Evolutionary conservation across 2,113 vertebrate genomes (phyloP), one percentile per base, ranked within the genome.

Genomic region (Taxidea taxus): DNA sequence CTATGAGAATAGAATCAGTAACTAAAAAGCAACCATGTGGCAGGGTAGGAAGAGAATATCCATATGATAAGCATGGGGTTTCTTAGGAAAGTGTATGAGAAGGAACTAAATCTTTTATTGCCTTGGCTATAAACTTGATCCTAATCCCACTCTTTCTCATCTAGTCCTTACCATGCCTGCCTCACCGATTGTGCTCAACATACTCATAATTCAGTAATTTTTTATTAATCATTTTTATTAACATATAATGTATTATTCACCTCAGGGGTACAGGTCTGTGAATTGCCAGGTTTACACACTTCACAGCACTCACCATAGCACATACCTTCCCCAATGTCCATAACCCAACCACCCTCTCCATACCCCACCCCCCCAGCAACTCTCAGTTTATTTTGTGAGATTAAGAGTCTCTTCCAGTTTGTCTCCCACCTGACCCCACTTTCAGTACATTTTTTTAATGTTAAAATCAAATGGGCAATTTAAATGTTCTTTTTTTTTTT

Each of bases 291-390:
- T 18, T 54, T 18, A 54, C 16, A 54, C 51, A 54, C 51, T 54
- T 54, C 51, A 54, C 51, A 54, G 51, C 51, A 54, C 51, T 54
- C 51, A 54, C 51, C 51, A 54, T 54, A 54, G 51, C 51, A 18
- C 51, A 18, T 18, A 54, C 16, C 16, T 5, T 54, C 51, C 51
- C 51, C 16, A 54, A 6, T 54, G 51, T 54, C 51, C 51, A 54
- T 54, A 54, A 54, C 16, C 51, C 51, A 5, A 54, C 51, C 51
- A 54, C 51, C 51, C 16, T 54, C 51, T 54, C 16, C 51, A 15
- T 0, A 54, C 0, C 16, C 51, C 51, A 15, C 16, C 51, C 51
- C 15, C 51, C 51, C 4, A 0, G 51, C 51, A 18, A 54, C 51
- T 16, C 51, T 54, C 5, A 54, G 5, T 54, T 54, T 54, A 16